phyloP scores from a whole-genome alignment of 30 jellyfish, hydroid and myxozoan genomes.

The Aurelia coerulea region DNA sequence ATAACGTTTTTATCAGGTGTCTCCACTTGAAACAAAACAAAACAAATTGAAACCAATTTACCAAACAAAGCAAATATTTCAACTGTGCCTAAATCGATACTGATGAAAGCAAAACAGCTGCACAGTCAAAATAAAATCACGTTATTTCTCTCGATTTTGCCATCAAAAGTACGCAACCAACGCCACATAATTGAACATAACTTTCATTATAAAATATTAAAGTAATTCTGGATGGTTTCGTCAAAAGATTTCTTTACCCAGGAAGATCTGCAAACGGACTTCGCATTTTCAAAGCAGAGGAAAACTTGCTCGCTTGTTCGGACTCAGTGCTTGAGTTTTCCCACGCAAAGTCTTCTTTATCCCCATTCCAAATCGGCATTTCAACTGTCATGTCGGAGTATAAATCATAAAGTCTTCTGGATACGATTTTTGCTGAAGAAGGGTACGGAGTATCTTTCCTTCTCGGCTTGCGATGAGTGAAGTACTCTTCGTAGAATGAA shows the following conservation, averaged over 20 bases:
- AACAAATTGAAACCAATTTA: too few species aligned
- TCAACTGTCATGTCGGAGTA: conserved; percentile 32
- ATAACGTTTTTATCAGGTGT: too few species aligned
- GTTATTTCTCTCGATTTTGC: too few species aligned
- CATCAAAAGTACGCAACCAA: too few species aligned
- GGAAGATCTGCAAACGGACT: conserved; percentile 26
- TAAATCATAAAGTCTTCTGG: conserved; percentile 24
- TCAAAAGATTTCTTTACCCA: conserved; percentile 11
- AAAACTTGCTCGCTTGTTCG: conserved; percentile 42
- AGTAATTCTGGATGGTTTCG: too few species aligned
- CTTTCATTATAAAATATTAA: too few species aligned
- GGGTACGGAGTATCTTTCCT: conserved; percentile 30
- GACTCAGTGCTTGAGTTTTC: conserved; percentile 70
- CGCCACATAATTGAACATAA: too few species aligned
- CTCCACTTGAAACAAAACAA: too few species aligned
- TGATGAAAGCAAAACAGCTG: too few species aligned
- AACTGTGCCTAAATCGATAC: too few species aligned
- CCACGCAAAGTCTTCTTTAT: conserved; percentile 52
- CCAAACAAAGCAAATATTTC: too few species aligned
- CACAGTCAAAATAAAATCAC: too few species aligned
- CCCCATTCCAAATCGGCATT: conserved; percentile 48
- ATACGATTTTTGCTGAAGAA: conserved; percentile 46
- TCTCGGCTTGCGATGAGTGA: conserved; percentile 5
- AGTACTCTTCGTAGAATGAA: conserved; percentile 44
- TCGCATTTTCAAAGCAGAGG: not conserved